These are phyloP conservation scores for Drosophila leonis DNA, from an alignment of 2,888 invertebrate species.

Conservation along the genomic window DNA sequence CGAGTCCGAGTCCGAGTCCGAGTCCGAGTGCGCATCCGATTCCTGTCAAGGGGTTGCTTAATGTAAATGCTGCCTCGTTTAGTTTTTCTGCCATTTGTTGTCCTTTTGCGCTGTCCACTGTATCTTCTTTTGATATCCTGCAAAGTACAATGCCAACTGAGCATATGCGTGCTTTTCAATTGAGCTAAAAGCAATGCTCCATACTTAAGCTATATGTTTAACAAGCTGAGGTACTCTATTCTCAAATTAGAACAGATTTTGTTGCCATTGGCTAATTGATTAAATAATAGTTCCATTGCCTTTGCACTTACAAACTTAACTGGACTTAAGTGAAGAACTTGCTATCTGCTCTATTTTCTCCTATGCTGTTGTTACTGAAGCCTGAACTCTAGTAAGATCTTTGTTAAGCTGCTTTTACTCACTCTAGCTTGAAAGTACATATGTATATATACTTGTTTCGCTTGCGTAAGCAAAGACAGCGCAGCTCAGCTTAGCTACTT, in stretches of 20 bases:
- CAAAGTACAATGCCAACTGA: background rate
- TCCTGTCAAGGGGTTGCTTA: slow-evolving; percentile 43
- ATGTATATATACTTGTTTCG: background rate
- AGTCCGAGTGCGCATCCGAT: slow-evolving; percentile 30
- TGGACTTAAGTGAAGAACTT: background rate
- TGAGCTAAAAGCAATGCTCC: too few species aligned
- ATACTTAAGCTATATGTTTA: background rate
- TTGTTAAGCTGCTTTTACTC: background rate
- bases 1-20: slow-evolving; percentile 11
- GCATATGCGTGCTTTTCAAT: slow-evolving; percentile 9
- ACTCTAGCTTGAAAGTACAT: background rate
- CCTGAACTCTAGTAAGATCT: background rate
- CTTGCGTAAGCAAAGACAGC: background rate
- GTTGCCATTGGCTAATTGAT: background rate
- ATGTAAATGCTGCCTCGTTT: slow-evolving; percentile 45
- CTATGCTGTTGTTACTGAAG: background rate
- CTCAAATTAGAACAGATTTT: background rate
- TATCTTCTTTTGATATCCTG: slow-evolving; percentile 26
- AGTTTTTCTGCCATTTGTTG: slow-evolving; percentile 27
- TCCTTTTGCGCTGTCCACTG: slow-evolving; percentile 26
- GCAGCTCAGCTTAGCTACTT: background rate
- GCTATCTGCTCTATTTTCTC: background rate
- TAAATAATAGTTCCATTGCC: background rate
- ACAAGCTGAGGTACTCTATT: background rate
- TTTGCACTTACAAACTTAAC: background rate